Conservation (phyloP, 2,797 vertebrate species). For the Hydrophis major region DNA sequence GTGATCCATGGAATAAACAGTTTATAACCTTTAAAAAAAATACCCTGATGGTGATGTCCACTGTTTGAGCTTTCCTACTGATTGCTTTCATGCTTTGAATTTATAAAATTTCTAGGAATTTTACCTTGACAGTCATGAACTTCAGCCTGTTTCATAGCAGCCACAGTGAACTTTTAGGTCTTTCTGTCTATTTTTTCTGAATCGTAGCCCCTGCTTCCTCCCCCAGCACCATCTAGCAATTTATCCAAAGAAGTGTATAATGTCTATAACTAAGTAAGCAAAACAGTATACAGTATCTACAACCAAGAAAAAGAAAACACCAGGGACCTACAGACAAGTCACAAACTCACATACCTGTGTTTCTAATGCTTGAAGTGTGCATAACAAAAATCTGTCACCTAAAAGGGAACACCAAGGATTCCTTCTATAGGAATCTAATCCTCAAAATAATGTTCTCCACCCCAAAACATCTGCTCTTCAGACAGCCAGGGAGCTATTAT, state of each 20-base stretch:
- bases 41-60: neutral
- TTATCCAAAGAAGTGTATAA: neutral
- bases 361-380: neutral
- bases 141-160: neutral
- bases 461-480: neutral
- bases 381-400: neutral
- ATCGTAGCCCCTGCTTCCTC: neutral
- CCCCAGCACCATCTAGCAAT: neutral
- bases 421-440: neutral
- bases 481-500: neutral
- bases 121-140: neutral
- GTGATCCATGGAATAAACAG: neutral
- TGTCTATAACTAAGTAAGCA: neutral
- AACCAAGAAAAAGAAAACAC: neutral
- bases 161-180: neutral
- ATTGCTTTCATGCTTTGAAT: neutral
- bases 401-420: neutral
- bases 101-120: neutral
- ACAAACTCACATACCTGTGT: neutral
- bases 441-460: neutral
- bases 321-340: neutral
- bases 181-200: neutral
- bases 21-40: neutral
- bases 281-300: neutral
- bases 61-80: neutral